These are phyloP conservation scores for Tanytarsus gracilentus DNA, from an alignment of 2,888 invertebrate genomes.

Conservation along the genomic window DNA sequence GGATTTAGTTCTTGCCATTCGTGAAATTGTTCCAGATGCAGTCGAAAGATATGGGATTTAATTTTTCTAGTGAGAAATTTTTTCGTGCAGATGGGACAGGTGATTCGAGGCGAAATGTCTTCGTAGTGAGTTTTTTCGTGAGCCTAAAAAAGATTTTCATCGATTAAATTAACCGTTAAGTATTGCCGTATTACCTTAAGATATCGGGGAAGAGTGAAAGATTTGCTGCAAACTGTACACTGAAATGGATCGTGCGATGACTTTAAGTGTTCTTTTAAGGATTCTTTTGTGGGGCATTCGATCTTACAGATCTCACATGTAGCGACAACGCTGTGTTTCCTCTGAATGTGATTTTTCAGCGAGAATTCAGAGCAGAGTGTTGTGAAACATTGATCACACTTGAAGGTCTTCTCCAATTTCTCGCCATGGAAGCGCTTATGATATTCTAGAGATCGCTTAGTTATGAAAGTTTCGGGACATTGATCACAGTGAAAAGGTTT, in stretches of 20 bases:
- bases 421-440: conserved; percentile 20
- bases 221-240: not conserved
- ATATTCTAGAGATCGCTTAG: not conserved
- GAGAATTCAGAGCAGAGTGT: not conserved
- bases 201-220: conserved; percentile 4
- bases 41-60: no score
- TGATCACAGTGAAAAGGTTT: not conserved
- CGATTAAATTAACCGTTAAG: no score
- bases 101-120: no score
- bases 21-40: conserved; percentile 7
- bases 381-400: conserved; percentile 15
- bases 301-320: not conserved
- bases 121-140: conserved; percentile 5
- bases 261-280: not conserved
- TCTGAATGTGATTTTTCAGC: conserved; percentile 9
- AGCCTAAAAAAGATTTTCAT: no score
- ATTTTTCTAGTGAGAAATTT: no score
- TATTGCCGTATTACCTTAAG: no score
- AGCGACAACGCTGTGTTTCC: not conserved
- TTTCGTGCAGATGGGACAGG: no score
- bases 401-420: not conserved
- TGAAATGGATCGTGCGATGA: not conserved
- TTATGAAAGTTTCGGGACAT: conserved; percentile 9
- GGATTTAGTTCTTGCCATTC: conserved; percentile 1
- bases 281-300: not conserved